Evolutionary conservation across 1,140 invertebrate species (phyloP), one percentile per base, ranked within the genome.

Genomic region (Vanessa tameamea): DNA sequence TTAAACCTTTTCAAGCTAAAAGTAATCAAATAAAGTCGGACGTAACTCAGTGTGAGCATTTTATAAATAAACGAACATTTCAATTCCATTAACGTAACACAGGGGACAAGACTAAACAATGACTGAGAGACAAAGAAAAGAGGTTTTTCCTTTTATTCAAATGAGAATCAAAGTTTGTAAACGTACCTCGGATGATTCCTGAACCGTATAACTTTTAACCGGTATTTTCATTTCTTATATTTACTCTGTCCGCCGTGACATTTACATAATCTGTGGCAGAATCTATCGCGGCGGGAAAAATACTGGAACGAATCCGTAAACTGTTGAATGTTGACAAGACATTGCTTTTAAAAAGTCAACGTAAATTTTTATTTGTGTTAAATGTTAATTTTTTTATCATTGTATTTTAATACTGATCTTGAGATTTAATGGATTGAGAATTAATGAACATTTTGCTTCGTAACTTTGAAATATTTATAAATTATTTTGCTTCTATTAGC

Each of bases 101-200:
- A 57, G 50, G 59, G 76, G 69, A 69, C 66, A 71, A 65, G 66
- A 13, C 76, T 74, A 73, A 77, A 77, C 65, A 73, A 73, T 73
- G 53, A 50, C 51, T 47, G 72, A 16, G 57, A 69, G 37, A 73
- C 66, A 73, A 77, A 77, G 72, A 84, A 87, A 87, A 85, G 84
- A 86, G 84, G 81, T 82, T 83, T 87, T 78, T 69, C 84, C 80
- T 87, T 83, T 87, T 87, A 86, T 86, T 86, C 80, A 87, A 86
- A 87, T 85, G 75, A 82, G 69, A 79, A 78, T 82, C 78, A 82
- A 87, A 87, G 75, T 87, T 82, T 79, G 75, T 63, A 68, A 72
- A 64, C 48, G 72, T 64, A 73, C 57, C 70, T 69, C 72, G 47
- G 47, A 15, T 55, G 76, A 74, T 72, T 77, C 72, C 61, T 72